A percentile compares a stretch with the other conserved stretches of the same genome.
These are phyloP conservation scores for Bujurquina vittata DNA, from an alignment of 2,113 vertebrate genomes.

Conservation along the genomic window DNA sequence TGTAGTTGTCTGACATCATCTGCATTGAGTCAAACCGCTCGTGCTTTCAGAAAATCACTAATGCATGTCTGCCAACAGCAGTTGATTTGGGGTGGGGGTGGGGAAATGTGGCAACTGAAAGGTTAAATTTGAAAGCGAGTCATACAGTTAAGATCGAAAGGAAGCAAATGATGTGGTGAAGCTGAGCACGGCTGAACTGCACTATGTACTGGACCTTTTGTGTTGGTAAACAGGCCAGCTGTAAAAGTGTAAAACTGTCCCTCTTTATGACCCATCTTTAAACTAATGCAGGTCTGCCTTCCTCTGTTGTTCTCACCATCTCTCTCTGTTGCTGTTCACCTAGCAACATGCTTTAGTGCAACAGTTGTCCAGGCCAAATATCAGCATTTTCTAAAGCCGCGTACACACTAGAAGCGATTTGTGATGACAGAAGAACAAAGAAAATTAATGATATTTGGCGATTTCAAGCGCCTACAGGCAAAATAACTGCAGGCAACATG, in stretches of 20 bases:
- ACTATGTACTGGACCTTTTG: slow-evolving; percentile 50
- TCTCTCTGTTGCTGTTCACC: slow-evolving; percentile 16
- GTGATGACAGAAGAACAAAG: no score
- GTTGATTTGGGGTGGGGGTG: background rate
- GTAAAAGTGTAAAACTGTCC: slow-evolving; percentile 55
- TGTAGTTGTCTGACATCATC: slow-evolving; percentile 59
- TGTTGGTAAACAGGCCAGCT: slow-evolving; percentile 54
- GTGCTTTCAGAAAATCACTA: slow-evolving; percentile 8
- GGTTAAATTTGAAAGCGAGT: slow-evolving; percentile 4
- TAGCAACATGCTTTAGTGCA: slow-evolving; percentile 45
- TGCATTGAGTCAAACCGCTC: slow-evolving; percentile 50
- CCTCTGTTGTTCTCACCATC: slow-evolving; percentile 9
- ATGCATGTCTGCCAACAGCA: background rate
- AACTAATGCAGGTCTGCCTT: slow-evolving; percentile 26
- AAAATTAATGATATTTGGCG: no score
- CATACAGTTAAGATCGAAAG: background rate
- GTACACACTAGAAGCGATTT: no score
- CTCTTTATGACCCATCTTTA: slow-evolving; percentile 57
- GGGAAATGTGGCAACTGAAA: background rate
- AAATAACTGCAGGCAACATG: no score
- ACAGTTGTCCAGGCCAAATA: background rate
- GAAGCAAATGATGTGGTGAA: slow-evolving; percentile 33
- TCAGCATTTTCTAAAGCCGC: background rate
- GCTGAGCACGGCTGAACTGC: slow-evolving; percentile 16
- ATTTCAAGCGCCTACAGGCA: no score